Percentiles rank a stretch among this genome's conserved stretches.
Evolutionary conservation across 2,113 vertebrate genomes (phyloP).

Genomic region (Pangasianodon hypophthalmus): DNA sequence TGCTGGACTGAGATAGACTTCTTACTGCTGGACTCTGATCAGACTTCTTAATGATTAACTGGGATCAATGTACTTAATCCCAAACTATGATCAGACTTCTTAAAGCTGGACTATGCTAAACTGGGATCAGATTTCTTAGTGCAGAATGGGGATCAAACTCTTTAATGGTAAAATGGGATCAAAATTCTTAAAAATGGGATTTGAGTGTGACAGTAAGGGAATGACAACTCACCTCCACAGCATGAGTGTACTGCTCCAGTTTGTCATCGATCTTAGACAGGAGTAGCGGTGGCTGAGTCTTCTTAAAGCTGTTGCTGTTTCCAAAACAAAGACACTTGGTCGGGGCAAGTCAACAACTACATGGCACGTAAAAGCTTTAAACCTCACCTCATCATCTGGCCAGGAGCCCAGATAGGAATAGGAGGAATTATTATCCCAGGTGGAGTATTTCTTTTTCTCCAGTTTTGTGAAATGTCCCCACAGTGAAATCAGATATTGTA

Average conservation of each 20-base stretch:
- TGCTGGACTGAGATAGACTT: background rate
- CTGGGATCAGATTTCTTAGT: background rate
- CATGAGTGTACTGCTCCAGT: constrained; percentile 88
- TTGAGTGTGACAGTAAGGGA: background rate
- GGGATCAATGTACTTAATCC: background rate
- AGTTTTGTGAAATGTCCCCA: background rate
- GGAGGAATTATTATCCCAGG: background rate
- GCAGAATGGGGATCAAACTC: background rate
- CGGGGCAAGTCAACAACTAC: constrained; percentile 33
- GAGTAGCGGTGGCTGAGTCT: constrained; percentile 77
- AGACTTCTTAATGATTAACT: background rate
- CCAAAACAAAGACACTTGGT: constrained; percentile 49
- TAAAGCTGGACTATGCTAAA: background rate
- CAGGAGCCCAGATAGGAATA: constrained; percentile 17
- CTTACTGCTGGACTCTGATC: background rate
- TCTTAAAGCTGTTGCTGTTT: constrained; percentile 87
- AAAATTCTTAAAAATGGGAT: background rate
- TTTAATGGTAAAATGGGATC: background rate
- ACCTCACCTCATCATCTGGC: constrained; percentile 27
- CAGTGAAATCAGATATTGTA: constrained; percentile 19
- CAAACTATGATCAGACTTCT: background rate
- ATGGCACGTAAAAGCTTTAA: constrained; percentile 12
- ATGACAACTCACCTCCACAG: constrained; percentile 80
- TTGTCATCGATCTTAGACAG: constrained; percentile 85
- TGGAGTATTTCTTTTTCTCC: constrained; percentile 22